Base-by-base conservation (phyloP, 1,140 invertebrate genomes). In the Atta cephalotes region DNA sequence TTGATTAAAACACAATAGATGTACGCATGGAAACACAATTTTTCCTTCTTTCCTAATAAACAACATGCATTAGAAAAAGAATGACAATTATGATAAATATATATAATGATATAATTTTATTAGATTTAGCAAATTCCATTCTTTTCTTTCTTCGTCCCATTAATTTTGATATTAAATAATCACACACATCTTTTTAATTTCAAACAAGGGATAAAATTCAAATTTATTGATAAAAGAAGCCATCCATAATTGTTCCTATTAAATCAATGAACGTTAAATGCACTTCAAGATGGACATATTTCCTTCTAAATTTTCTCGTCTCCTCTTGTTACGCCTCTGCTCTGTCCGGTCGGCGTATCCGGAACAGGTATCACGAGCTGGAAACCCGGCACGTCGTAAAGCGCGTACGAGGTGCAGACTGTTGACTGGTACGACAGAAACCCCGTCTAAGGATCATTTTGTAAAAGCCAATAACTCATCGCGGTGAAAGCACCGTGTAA, bases 381-480 rank as follows among this genome's bases (percentile, higher is more conserved):
- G 56, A 89, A 89, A 89, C 82, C 68, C 35, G 51, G 74, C 89
- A 87, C 74, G 56, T 87, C 88, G 88, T 90, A 87, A 90, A 90
- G 51, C 58, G 74, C 45, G 62, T 56, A 89, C 65, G 49, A 77
- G 63, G 45, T 16, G 58, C 39, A 62, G 68, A 78, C 86, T 53
- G 56, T 87, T 65, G 82, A 89, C 35, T 58, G 78, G 31, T 56
- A 58, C 63, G 58, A 60, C n/a, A 14, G n/a, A 35, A 63, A 76
- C 53, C 66, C 62, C 28, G 66, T 35, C 58, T 21, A 62, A 82
- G 39, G 56, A 89, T 89, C 88, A 87, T 89, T 89, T 89, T 66
- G 71, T 85, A 72, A 89, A 89, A 89, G 87, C 88, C 88, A 87
- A 89, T 89, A 89, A 86, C 28, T 89, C 88, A 89, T 86, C 77